These are phyloP conservation scores for Andricus grossulariae DNA, from an alignment of 1,140 invertebrate genomes.

Conservation along the genomic window DNA sequence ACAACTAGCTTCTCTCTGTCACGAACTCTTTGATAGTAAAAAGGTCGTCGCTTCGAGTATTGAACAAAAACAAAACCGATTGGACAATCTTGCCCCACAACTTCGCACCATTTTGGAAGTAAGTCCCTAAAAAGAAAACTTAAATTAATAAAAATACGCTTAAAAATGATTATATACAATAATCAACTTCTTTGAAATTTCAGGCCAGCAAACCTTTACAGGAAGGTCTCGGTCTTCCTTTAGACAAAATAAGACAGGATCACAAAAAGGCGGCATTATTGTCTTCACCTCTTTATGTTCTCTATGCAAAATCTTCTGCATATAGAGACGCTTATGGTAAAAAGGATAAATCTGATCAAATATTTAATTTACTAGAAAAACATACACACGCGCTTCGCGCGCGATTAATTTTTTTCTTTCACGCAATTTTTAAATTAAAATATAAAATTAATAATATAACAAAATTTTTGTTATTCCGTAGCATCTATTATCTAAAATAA, in stretches of 20 bases:
- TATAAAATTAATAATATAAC: too few relatives aligned
- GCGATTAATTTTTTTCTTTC: too few relatives aligned
- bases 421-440: too few relatives aligned
- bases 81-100: constrained; percentile 89
- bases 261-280: constrained; percentile 86
- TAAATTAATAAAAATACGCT: background rate
- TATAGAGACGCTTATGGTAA: constrained; percentile 87
- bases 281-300: constrained; percentile 89
- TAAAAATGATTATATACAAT: constrained; percentile 31
- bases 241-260: constrained; percentile 86
- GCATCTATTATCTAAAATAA: too few relatives aligned
- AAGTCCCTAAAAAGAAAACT: constrained; percentile 35
- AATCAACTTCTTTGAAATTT: background rate
- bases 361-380: too few relatives aligned
- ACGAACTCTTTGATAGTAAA: constrained; percentile 85
- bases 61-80: constrained; percentile 85
- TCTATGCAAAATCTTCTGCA: constrained; percentile 91
- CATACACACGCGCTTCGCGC: too few relatives aligned
- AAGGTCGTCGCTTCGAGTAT: constrained; percentile 86
- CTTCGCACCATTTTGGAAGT: constrained; percentile 84
- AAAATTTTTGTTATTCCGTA: too few relatives aligned
- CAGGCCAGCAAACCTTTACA: constrained; percentile 92
- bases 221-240: constrained; percentile 89
- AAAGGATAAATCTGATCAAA: constrained; percentile 39
- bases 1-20: constrained; percentile 86